phyloP scores from a whole-genome alignment of 2,113 vertebrate species.

The Pluvianellus socialis region DNA sequence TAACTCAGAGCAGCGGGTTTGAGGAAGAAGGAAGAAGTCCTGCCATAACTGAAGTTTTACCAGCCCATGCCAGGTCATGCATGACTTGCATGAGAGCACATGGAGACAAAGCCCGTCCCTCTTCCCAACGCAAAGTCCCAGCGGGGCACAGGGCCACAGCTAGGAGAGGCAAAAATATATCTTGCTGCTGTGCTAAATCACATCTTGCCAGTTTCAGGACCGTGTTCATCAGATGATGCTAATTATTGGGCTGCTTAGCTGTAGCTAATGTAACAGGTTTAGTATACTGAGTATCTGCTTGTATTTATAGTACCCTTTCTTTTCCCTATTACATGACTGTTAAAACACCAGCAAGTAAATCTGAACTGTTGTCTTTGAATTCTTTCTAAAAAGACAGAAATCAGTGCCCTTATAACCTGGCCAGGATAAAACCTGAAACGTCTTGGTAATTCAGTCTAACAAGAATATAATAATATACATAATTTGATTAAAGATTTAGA shows the following conservation, averaged over 20 bases:
- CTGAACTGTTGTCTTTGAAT: not conserved
- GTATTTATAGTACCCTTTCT: not conserved
- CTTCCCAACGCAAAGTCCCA: accelerated
- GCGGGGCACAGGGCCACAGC: not conserved
- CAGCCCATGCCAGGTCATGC: not conserved
- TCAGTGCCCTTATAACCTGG: not conserved
- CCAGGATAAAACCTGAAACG: not conserved
- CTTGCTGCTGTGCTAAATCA: not conserved
- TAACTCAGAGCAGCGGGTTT: not conserved
- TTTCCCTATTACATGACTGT: not conserved
- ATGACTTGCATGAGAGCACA: not conserved
- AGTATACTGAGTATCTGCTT: not conserved
- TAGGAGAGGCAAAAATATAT: not conserved
- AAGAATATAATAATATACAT: not conserved
- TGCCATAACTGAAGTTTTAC: not conserved
- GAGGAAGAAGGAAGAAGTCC: not conserved
- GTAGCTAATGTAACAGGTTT: not conserved
- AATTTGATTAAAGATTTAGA: not conserved
- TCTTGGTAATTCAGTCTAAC: not conserved
- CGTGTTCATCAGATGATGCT: not conserved
- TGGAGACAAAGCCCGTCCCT: accelerated
- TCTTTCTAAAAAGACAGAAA: not conserved
- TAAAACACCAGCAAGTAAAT: not conserved
- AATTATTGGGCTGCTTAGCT: not conserved
- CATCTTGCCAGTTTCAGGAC: not conserved